Evolutionary conservation across 2,113 vertebrate species (phyloP).

Genomic region (Laticauda laticaudata): DNA sequence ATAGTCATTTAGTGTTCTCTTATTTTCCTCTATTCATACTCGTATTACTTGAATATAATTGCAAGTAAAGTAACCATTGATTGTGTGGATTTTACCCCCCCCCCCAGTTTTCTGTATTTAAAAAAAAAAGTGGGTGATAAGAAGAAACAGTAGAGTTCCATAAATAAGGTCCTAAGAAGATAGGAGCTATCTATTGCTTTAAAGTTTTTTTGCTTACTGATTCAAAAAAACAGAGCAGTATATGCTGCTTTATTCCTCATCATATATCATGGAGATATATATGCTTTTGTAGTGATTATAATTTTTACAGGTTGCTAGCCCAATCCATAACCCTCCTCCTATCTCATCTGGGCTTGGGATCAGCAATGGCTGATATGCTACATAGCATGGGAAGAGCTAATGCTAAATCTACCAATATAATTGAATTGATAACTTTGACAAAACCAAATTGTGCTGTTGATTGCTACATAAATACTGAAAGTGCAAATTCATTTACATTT

Average conservation of each 20-base stretch:
- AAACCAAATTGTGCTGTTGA: background rate
- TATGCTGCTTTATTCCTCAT: background rate
- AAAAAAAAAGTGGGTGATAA: constrained; percentile 63
- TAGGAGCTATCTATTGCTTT: constrained; percentile 4
- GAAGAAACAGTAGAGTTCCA: constrained; percentile 42
- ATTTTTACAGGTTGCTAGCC: background rate
- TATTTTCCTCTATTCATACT: constrained; percentile 78
- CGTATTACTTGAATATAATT: constrained; percentile 82
- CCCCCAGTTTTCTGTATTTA: constrained; percentile 68
- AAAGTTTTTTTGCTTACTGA: background rate
- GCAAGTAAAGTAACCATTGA: constrained; percentile 86
- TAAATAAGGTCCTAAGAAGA: constrained; percentile 31
- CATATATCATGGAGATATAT: background rate
- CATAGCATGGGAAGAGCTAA: background rate
- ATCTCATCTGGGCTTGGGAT: background rate
- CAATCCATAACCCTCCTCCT: background rate
- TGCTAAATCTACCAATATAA: background rate
- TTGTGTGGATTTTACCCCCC: constrained; percentile 68
- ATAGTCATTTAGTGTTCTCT: constrained; percentile 69
- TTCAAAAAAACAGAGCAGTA: background rate
- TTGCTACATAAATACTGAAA: background rate
- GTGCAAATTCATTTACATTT: background rate
- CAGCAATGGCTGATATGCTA: background rate
- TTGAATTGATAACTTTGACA: background rate
- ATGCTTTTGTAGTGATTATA: background rate